phyloP scores from a whole-genome alignment of 2,113 vertebrate genomes.

The Antennarius striatus region DNA sequence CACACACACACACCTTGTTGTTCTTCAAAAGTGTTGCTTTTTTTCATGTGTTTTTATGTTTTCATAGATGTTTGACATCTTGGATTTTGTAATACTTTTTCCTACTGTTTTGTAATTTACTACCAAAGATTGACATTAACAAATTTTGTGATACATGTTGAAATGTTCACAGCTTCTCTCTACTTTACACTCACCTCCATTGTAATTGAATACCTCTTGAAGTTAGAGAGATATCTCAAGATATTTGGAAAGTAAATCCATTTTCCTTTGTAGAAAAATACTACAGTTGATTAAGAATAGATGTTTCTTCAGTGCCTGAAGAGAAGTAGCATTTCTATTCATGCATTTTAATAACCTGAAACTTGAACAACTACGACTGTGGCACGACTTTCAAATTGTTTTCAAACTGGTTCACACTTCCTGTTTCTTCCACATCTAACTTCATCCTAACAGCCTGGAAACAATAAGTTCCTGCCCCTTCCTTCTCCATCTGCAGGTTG shows the following conservation, averaged over 20 bases:
- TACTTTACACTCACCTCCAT: too few relatives aligned
- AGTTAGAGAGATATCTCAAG: neutral
- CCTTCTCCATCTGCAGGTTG: constrained; percentile 55
- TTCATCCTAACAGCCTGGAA: constrained; percentile 39
- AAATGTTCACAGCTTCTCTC: too few relatives aligned
- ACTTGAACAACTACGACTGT: neutral
- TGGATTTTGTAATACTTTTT: too few relatives aligned
- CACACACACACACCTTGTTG: too few relatives aligned
- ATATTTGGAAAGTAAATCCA: neutral
- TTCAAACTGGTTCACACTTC: constrained; percentile 6
- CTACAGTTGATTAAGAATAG: neutral
- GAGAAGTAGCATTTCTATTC: neutral
- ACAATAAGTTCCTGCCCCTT: constrained; percentile 40
- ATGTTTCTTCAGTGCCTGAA: neutral
- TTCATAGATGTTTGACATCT: too few relatives aligned
- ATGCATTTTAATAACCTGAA: neutral
- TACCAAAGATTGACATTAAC: too few relatives aligned
- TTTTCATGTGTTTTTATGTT: too few relatives aligned
- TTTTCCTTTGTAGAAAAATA: neutral
- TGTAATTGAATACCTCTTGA: too few relatives aligned
- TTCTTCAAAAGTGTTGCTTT: too few relatives aligned
- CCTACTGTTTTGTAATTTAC: too few relatives aligned
- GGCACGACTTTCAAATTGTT: neutral
- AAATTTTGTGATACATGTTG: too few relatives aligned
- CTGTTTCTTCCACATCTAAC: constrained; percentile 17